Conservation (phyloP, 2,113 vertebrate genomes). For the Stictonetta naevosa region DNA sequence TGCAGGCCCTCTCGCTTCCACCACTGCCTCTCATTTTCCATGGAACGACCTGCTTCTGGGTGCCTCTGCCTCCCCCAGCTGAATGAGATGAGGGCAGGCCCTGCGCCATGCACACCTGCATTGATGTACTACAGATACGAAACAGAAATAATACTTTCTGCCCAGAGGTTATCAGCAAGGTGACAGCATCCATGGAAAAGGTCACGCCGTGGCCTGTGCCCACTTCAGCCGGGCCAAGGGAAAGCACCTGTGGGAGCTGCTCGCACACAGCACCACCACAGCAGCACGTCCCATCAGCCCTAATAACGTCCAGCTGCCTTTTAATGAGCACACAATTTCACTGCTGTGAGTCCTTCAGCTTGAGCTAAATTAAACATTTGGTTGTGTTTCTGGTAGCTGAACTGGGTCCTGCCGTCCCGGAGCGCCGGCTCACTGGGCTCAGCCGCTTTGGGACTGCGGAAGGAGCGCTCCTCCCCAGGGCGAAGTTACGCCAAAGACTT, state of each 20-base stretch:
- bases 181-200: neutral
- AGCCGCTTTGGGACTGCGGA: neutral
- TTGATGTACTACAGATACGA: rapidly evolving
- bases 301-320: neutral
- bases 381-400: neutral
- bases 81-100: neutral
- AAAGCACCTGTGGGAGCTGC: neutral
- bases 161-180: neutral
- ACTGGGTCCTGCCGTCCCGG: neutral
- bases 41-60: neutral
- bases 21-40: neutral
- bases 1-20: neutral
- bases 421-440: neutral
- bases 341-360: neutral
- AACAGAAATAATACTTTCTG: neutral
- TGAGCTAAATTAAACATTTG: neutral
- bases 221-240: neutral
- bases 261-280: neutral
- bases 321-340: neutral
- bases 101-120: neutral
- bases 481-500: constrained; percentile 48
- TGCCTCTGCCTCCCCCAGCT: neutral
- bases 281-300: neutral
- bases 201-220: neutral
- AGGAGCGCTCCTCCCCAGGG: constrained; percentile 28